Base-by-base conservation (phyloP, 1,140 invertebrate species). In the Planococcus citri region DNA sequence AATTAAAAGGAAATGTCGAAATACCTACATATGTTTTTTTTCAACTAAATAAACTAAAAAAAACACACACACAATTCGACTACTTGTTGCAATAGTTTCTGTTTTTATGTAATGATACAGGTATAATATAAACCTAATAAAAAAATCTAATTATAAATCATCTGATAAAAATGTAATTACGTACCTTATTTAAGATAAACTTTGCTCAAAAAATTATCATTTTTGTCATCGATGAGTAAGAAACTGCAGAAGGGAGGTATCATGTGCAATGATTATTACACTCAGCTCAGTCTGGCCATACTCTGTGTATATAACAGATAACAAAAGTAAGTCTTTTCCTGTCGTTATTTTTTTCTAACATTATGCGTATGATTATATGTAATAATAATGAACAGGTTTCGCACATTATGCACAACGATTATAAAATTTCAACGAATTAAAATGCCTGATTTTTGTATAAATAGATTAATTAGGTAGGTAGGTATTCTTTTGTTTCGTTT, bases 1-100 rank as follows among this genome's bases (percentile, higher is more conserved):
- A n/a, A 51, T 51, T n/a, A 51, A 51, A n/a, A 51, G 41, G 41
- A 51, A 51, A 51, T 51, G 41, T 51, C 17, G 41, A 51, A 51
- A 51, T 20, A 17, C 3, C n/a, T n/a, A n/a, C n/a, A n/a, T n/a
- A n/a, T 51, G 17, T 51, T 51, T 51, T 51, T 51, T 51, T 33
- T 33, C 12, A 33, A 12, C 12, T 33, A 33, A 33, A 33, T 33
- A 33, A 33, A 12, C 29, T 12, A 33, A 33, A 33, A 33, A 33
- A 6, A n/a, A n/a, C n/a, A n/a, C n/a, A n/a, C n/a, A n/a, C n/a
- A n/a, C 33, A 37, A n/a, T 17, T 51, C 17, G 17, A 33, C 17
- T 17, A 17, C 17, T 51, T 17, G 17, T 9, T 51, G 41, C 41
- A 51, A 51, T 51, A 51, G 41, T 51, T 51, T 51, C 41, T 51